Base-by-base conservation (phyloP, 2,888 invertebrate species). In the Cerastis rubricosa region DNA sequence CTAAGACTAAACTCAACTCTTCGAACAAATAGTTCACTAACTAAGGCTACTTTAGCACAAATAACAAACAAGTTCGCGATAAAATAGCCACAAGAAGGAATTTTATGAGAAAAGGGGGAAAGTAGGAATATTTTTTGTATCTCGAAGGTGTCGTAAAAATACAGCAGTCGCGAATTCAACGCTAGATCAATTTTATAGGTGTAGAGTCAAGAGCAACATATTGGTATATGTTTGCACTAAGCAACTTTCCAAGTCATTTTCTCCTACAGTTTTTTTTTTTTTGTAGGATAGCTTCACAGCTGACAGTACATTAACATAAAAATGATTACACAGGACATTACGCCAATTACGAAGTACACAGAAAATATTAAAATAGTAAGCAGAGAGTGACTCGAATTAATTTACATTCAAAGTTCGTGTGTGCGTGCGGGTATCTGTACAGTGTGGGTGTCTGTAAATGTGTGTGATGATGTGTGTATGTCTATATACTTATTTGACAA, bases 81-180 rank as follows among this genome's bases (percentile, higher is more conserved):
- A 74, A 70, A 73, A 49, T 17, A 35, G 35, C 25, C 25, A 29
- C 43, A 61, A 45, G 47, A 66, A 3, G 57, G 47, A 66, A 66
- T 43, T 29, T 67, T 57, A 80, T 61, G 54, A 47, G 14, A 47
- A 75, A 82, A 70, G 49, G 8, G 22, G 1, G 19, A 49, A 43
- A 19, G n/a, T 6, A n/a, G 64, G n/a, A 63, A 78, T 29, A 43
- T 54, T 35, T 51, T 69, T 47, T 54, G 67, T 61, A 67, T 68
- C 51, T 22, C 57, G 2, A 47, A 43, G 43, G 74, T 47, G 45
- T 51, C 68, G 74, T 74, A 73, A 86, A 73, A 79, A 80, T 69
- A 84, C 47, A 80, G 61, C 66, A 57, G 35, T 71, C 69, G 65
- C 61, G 68, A 76, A 78, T 86, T 84, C 65, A 74, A 71, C 66